Evolutionary conservation across 2,888 invertebrate species (phyloP).

Genomic region (Apoda limacodes): DNA sequence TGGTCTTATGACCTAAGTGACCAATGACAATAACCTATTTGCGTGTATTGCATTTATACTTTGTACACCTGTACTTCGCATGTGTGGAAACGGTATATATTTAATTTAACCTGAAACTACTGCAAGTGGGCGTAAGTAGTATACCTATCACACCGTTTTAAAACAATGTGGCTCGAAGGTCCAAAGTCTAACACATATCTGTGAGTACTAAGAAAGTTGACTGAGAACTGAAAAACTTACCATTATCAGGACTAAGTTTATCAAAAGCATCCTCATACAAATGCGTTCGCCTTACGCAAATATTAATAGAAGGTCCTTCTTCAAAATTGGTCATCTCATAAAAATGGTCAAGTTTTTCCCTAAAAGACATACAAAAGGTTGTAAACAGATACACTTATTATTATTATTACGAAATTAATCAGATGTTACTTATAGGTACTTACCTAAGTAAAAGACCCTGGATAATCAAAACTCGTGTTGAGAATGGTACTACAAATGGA

Average conservation of each 20-base stretch:
- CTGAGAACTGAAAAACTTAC: conserved; percentile 64
- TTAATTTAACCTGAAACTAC: neutral
- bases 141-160: too few species aligned
- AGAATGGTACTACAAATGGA: conserved; percentile 94
- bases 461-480: conserved; percentile 87
- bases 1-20: too few species aligned
- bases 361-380: too few species aligned
- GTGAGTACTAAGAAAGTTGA: conserved; percentile 1
- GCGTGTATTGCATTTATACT: too few species aligned
- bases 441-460: conserved; percentile 74
- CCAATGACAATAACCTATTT: too few species aligned
- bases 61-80: too few species aligned
- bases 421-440: conserved; percentile 10
- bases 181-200: too few species aligned
- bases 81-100: too few species aligned
- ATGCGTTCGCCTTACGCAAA: conserved; percentile 87
- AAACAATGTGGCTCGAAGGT: too few species aligned
- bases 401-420: too few species aligned
- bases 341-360: conserved; percentile 79
- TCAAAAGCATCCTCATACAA: conserved; percentile 99
- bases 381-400: too few species aligned
- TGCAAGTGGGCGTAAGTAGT: neutral
- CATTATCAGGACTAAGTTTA: conserved; percentile 90
- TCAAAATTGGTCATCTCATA: conserved; percentile 80
- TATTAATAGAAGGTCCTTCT: conserved; percentile 79